Evolutionary conservation across 2,797 vertebrate genomes (phyloP).

Genomic region (Halcyon badia): DNA sequence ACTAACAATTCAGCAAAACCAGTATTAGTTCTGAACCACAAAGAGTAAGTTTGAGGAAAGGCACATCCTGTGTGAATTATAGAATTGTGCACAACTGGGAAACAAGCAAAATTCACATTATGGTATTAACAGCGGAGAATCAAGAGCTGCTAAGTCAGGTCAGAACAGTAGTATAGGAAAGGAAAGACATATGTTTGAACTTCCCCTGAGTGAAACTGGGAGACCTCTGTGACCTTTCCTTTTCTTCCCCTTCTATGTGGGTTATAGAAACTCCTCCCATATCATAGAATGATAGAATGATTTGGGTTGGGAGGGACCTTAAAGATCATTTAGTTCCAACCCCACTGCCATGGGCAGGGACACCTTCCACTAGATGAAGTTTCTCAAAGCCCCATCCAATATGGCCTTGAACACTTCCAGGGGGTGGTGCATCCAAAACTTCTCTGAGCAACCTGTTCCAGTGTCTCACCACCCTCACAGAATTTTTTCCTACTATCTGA

Average conservation of each 20-base stretch:
- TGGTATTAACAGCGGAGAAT: not conserved
- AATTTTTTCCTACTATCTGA: not conserved
- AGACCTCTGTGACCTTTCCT: not conserved
- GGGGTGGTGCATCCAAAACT: not conserved
- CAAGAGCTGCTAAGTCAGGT: not conserved
- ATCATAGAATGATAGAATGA: too few species aligned
- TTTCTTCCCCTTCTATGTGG: not conserved
- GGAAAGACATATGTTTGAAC: not conserved
- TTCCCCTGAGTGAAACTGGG: not conserved
- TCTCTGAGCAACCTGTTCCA: not conserved
- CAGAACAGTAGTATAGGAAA: not conserved
- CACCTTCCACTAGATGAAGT: not conserved
- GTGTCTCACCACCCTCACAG: not conserved
- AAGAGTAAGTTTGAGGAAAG: not conserved
- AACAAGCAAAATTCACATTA: not conserved
- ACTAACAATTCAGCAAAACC: not conserved
- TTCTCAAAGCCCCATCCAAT: not conserved
- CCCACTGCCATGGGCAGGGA: not conserved
- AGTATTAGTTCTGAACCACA: not conserved
- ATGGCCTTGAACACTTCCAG: not conserved
- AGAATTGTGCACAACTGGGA: not conserved
- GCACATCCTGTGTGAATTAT: not conserved
- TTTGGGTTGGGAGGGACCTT: not conserved
- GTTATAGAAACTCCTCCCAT: rapidly evolving
- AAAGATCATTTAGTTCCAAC: not conserved